Base-by-base conservation (phyloP, 2,113 vertebrate genomes). In the Grammomys dolichurus region DNA sequence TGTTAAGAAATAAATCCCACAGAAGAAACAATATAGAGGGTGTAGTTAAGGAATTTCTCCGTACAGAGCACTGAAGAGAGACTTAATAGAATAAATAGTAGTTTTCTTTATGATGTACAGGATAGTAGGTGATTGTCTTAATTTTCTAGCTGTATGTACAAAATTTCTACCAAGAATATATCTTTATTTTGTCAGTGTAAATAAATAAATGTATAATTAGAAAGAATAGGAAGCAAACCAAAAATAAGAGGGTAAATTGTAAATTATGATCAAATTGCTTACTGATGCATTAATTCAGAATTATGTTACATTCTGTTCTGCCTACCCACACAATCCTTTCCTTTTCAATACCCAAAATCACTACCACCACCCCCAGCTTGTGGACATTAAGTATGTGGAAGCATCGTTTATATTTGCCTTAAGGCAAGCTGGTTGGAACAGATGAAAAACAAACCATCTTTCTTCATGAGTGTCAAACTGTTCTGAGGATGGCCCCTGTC, bases 221-320 rank as follows among this genome's bases (percentile, higher is more conserved):
- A 70, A 93, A 87, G 40, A 90, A 77, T 11, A 70, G 78, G 84
- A 94, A 96, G n/a, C n/a, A 92, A 96, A 75, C 75, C 22, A 86
- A 85, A 93, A 87, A 65, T 54, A n/a, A 36, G 14, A 95, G 7
- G 9, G 3, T 24, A 75, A 85, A 60, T 65, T 89, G 17, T 65
- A 91, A 94, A 89, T 70, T n/a, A 26, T 46, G 22, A 78, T 82
- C 43, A 48, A 82, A 89, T 60, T 51, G 0, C 40, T 95, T 86
- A 69, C 51, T 80, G 48, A 36, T 14, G 33, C 24, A 26, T 10
- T 67, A 24, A 67, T 56, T 92, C 54, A 36, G 31, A 92, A 58
- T 87, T 88, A n/a, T 28, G 0, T 91, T 67, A 3, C 36, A 73
- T 69, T 85, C 56, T 73, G 10, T 77, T 40, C 65, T 77, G 7